Evolutionary conservation across 1,140 invertebrate genomes (phyloP), one percentile per base, ranked within the genome.

Genomic region (Brachionus sp.): DNA sequence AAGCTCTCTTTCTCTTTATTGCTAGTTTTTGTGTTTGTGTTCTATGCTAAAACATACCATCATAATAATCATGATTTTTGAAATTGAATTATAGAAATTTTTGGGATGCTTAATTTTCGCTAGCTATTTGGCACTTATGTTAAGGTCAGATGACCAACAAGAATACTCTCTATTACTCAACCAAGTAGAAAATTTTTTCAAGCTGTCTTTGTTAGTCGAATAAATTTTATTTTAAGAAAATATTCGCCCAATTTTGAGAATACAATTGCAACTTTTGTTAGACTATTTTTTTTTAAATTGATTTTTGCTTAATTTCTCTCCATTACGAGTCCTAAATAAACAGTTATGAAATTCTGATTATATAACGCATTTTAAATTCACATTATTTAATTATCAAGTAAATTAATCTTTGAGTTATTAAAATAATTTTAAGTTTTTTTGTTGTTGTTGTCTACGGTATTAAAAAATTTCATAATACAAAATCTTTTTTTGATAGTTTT

Each of bases 11-110:
- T 37, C 66, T 70, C 33, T 70, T 19, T 70, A 12, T 70, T 70
- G 33, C 35, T 70, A 37, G 33, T 39, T 39, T 66, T 64, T 29
- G 29, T 29, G 29, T 16, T 66, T 33, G 33, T 66, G 33, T 66
- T 33, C 33, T 66, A 29, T 29, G 25, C 33, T 70, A 33, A 70
- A 70, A 70, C 35, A 70, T 70, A 70, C 66, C 66, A 70, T 70
- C 66, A 70, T 70, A 70, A 70, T 70, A 70, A 70, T 70, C 66
- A 70, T 37, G 66, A 70, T 70, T 70, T 70, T 13, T 19, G 16
- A 70, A 70, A 70, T 70, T 70, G 35, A 70, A 57, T 57, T 57
- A 57, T 57, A 57, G 50, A 57, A 57, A 70, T 39, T 70, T 70
- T 70, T 37, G 66, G n/a, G 66, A 39, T 33, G 10, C 33, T 37